Conservation (phyloP, 1,140 invertebrate species). For the Drosophila arawakana region DNA sequence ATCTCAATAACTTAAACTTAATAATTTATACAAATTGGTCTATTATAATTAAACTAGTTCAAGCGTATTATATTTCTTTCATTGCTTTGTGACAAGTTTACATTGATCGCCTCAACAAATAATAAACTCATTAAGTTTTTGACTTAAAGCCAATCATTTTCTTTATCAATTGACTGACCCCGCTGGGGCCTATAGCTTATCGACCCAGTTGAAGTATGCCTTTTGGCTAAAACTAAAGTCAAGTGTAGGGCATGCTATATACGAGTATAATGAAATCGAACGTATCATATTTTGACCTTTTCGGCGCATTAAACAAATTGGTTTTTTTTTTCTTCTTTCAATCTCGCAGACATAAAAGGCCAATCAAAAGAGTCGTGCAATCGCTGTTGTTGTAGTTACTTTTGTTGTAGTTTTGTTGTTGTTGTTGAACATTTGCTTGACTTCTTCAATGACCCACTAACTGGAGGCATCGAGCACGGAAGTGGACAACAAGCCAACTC, state of each 20-base stretch:
- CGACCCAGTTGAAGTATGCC: constrained; percentile 35
- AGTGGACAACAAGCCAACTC: constrained; percentile 8
- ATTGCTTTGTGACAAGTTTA: constrained; percentile 2
- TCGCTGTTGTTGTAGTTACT: constrained; percentile 12
- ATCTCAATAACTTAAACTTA: not conserved
- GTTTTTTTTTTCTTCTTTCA: constrained; percentile 22
- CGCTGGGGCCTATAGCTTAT: constrained; percentile 11
- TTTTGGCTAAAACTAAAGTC: constrained; percentile 15
- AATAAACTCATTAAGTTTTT: constrained; percentile 18
- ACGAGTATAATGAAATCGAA: constrained; percentile 9
- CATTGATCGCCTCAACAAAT: constrained; percentile 3
- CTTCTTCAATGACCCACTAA: constrained; percentile 51
- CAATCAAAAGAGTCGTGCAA: constrained; percentile 42
- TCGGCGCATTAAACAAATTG: constrained; percentile 40
- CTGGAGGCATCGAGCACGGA: constrained; percentile 20
- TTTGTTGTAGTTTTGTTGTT: not conserved
- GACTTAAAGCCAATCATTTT: constrained; percentile 4
- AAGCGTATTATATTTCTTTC: not conserved
- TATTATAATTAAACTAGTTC: not conserved
- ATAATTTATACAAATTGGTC: not conserved
- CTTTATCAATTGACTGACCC: constrained; percentile 21
- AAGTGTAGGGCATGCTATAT: constrained; percentile 24
- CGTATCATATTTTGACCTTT: constrained; percentile 41
- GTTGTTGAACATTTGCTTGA: constrained; percentile 10
- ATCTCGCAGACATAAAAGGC: constrained; percentile 39